Evolutionary conservation across 2,888 invertebrate species (phyloP), one percentile per base, ranked within the genome.

Genomic region (Chironomus tentans): DNA sequence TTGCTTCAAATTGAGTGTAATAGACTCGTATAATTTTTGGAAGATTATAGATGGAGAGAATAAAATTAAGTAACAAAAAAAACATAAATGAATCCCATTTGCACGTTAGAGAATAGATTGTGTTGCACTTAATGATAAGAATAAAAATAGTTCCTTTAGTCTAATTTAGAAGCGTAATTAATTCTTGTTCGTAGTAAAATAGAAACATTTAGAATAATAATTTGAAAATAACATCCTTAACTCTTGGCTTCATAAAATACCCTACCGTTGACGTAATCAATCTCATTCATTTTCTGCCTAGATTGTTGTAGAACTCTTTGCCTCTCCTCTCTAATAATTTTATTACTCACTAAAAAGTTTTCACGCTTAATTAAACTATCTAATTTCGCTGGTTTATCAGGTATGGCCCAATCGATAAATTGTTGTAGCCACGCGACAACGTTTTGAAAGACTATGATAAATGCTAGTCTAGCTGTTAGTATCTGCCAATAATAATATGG

Each of bases 391-490:
- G 93, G 91, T 61, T 91, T 86, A 81, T 93, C 93, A 0, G 94
- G 92, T 78, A 94, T 91, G 21, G 90, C 83, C 90, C 91, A 93
- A 76, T 91, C 89, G 3, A 93, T 87, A 7, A 88, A 82, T 79
- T 90, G 89, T 78, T 92, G 91, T 71, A 92, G 84, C 77, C 92
- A 84, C 62, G 90, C 87, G 47, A 94, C 92, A 13, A 92, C 82
- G 82, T 94, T 93, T 85, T 90, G 91, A 84, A 91, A 93, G 0
- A 91, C 85, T 3, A 92, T 89, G 56, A 93, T 88, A 82, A 93
- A 93, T 1, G 90, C 90, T 74, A 93, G 83, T 77, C 92, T 84
- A 80, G 90, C 90, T 5, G 90, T 90, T 78, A 92, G 82, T 70
- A 92, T 87, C 80, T 90, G 89, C 92, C 92, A 93, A 82, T 90